Evolutionary conservation across 2,888 invertebrate genomes (phyloP).

Genomic region (Corythucha ciliata): DNA sequence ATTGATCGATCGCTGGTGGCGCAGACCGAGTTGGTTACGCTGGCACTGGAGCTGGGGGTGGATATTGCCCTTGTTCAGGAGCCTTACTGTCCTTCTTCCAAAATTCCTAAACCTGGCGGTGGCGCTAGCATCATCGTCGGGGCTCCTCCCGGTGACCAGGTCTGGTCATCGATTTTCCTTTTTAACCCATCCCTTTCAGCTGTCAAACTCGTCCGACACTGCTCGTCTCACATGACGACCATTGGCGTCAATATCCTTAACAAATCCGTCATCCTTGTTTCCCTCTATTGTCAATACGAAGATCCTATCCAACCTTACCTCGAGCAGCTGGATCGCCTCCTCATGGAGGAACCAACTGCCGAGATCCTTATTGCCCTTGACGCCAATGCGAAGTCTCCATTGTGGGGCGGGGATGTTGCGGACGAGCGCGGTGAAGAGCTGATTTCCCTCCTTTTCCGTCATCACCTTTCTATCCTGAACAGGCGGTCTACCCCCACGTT

Average conservation of each 20-base stretch:
- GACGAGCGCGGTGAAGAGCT: too few relatives aligned
- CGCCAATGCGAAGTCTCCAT: constrained; percentile 3
- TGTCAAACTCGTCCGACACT: constrained; percentile 2
- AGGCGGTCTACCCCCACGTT: too few relatives aligned
- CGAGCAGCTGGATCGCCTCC: background rate
- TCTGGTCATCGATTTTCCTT: background rate
- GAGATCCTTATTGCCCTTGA: background rate
- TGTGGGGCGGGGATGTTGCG: too few relatives aligned
- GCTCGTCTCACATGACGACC: constrained; percentile 3
- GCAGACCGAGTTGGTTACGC: too few relatives aligned
- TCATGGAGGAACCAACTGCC: background rate
- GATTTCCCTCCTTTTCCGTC: too few relatives aligned
- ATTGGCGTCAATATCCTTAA: background rate
- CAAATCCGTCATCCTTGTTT: background rate
- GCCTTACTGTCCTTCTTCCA: too few relatives aligned
- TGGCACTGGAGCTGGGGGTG: too few relatives aligned
- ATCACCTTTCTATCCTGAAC: too few relatives aligned
- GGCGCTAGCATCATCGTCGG: background rate
- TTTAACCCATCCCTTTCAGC: background rate
- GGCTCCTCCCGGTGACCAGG: background rate
- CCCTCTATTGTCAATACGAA: constrained; percentile 10
- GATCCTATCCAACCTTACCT: constrained; percentile 1
- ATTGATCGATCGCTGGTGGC: too few relatives aligned
- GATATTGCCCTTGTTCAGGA: too few relatives aligned
- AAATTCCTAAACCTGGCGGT: too few relatives aligned